A percentile compares a stretch with the other conserved stretches of the same genome.
phyloP scores from a whole-genome alignment of 2,888 invertebrate genomes.

The Cephus rjabovi region DNA sequence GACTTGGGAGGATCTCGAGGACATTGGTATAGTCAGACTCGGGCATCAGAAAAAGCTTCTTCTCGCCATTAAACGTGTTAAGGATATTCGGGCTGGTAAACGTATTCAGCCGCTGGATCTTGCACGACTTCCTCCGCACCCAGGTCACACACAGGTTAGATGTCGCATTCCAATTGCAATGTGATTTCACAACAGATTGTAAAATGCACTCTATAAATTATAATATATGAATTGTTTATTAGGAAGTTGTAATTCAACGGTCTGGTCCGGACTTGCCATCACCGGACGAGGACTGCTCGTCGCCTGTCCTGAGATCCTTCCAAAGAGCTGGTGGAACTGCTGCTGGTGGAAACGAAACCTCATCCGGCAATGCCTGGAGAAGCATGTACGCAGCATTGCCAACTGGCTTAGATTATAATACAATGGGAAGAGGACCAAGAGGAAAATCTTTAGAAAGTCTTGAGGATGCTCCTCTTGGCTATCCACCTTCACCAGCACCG shows the following conservation, averaged over 20 bases:
- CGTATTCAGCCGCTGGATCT: constrained; percentile 69
- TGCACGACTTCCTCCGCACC: constrained; percentile 69
- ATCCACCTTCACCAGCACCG: constrained; percentile 62
- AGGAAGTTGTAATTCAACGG: constrained; percentile 64
- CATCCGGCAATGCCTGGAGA: constrained; percentile 54
- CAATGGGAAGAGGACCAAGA: constrained; percentile 75
- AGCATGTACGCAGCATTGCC: constrained; percentile 64
- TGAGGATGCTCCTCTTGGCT: constrained; percentile 75
- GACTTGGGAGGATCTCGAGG: constrained; percentile 99
- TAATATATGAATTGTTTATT: constrained; percentile 3
- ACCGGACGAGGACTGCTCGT: constrained; percentile 64
- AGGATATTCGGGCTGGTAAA: constrained; percentile 91
- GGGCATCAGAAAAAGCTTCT: constrained; percentile 99
- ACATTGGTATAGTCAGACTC: constrained; percentile 91
- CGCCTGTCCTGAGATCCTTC: constrained; percentile 62
- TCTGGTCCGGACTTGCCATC: constrained; percentile 61
- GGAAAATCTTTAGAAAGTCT: constrained; percentile 88
- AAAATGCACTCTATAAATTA: background rate
- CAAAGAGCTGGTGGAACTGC: constrained; percentile 43
- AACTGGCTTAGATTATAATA: constrained; percentile 50
- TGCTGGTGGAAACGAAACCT: constrained; percentile 37
- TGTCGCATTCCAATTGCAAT: no score
- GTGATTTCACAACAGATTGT: background rate
- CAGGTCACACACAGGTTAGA: constrained; percentile 65
- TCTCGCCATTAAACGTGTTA: constrained; percentile 95